A percentile compares a stretch with the other conserved stretches of the same genome.
Evolutionary conservation across 2,113 vertebrate species (phyloP).

Genomic region (Zeus faber): DNA sequence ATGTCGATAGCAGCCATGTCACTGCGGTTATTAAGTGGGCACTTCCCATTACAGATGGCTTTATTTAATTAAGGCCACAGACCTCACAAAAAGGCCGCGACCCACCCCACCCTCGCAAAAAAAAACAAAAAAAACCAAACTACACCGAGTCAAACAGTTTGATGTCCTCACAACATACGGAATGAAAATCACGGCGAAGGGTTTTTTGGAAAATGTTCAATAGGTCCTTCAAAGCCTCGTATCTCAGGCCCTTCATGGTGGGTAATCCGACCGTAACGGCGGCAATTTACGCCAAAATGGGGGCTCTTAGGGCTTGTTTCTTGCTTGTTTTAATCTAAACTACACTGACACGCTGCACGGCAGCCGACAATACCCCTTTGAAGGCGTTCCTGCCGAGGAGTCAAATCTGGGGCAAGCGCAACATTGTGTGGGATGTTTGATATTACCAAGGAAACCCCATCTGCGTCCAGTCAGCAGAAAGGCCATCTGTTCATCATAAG

Average conservation of each 20-base stretch:
- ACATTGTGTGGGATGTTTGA: slow-evolving; percentile 65
- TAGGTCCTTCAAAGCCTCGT: slow-evolving; percentile 18
- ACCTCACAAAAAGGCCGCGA: too few species aligned
- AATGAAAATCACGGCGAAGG: slow-evolving; percentile 8
- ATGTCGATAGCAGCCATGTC: slow-evolving; percentile 11
- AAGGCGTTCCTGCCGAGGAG: slow-evolving; percentile 44
- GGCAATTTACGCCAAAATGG: slow-evolving; percentile 11
- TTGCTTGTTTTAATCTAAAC: slow-evolving; percentile 39
- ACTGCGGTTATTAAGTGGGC: slow-evolving; percentile 35
- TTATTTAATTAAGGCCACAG: slow-evolving; percentile 33
- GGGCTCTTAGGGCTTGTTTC: slow-evolving; percentile 14
- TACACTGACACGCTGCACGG: slow-evolving; percentile 38
- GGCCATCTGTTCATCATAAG: slow-evolving; percentile 58
- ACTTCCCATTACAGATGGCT: slow-evolving; percentile 52
- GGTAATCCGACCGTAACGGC: slow-evolving; percentile 20
- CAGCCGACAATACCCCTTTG: slow-evolving; percentile 49
- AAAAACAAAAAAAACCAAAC: slow-evolving; percentile 20
- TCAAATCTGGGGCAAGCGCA: slow-evolving; percentile 51
- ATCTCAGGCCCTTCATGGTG: neutral
- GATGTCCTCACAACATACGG: neutral
- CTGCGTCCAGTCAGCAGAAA: slow-evolving; percentile 63
- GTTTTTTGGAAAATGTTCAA: slow-evolving; percentile 27
- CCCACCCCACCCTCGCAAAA: slow-evolving; percentile 35
- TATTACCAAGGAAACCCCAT: slow-evolving; percentile 58
- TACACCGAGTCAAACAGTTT: slow-evolving; percentile 24